These are phyloP conservation scores for Trinorchestia longiramus DNA, from an alignment of 1,140 invertebrate genomes.

Conservation along the genomic window DNA sequence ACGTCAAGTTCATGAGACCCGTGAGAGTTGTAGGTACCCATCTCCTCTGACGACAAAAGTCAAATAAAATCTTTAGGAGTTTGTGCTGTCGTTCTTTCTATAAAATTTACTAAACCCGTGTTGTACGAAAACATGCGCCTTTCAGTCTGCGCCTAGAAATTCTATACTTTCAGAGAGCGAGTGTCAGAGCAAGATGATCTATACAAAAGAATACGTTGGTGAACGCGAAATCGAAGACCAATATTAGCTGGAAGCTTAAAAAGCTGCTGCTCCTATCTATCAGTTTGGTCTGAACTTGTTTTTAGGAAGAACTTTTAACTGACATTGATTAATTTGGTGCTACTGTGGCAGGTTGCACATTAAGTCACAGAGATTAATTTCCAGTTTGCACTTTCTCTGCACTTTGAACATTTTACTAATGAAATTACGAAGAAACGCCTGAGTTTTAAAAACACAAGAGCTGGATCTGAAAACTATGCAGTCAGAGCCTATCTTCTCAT, in stretches of 20 bases:
- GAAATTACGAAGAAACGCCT: neutral
- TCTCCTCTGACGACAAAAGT: neutral
- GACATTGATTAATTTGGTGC: neutral
- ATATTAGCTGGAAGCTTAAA: neutral
- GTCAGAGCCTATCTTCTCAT: no score
- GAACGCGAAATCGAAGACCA: neutral
- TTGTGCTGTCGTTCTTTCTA: neutral
- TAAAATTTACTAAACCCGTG: neutral
- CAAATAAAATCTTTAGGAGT: neutral
- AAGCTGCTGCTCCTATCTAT: neutral
- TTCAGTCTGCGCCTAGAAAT: neutral
- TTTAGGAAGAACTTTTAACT: neutral
- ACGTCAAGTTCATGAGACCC: neutral
- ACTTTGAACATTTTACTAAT: neutral
- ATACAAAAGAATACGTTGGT: neutral
- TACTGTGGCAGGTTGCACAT: neutral
- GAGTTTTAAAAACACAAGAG: neutral
- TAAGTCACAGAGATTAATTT: neutral
- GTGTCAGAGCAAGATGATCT: neutral
- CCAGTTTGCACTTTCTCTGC: neutral
- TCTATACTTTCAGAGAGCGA: neutral
- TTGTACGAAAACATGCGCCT: neutral
- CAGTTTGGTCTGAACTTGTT: neutral
- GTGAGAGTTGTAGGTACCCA: neutral
- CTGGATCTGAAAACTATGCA: neutral